These are phyloP conservation scores for Piscicola geometra DNA, from an alignment of 2,888 invertebrate species.

Conservation along the genomic window DNA sequence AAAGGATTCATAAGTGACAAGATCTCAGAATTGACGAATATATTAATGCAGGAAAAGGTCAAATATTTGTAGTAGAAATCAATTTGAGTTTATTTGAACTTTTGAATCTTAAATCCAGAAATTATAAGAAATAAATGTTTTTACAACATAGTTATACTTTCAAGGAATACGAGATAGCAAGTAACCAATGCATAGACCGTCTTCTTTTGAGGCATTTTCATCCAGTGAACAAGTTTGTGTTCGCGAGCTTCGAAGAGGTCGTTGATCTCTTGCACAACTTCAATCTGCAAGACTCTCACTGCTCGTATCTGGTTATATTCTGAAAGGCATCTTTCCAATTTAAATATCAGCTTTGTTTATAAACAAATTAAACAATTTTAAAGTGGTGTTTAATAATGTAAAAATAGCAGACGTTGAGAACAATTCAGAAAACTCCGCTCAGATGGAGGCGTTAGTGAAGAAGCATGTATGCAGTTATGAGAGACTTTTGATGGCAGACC, in stretches of 20 bases:
- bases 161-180: slow-evolving; percentile 16
- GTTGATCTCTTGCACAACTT: background rate
- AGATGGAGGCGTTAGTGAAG: background rate
- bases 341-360: too few species aligned
- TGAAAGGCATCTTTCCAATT: too few species aligned
- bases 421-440: too few species aligned
- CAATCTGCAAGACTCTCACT: background rate
- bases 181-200: slow-evolving; percentile 13
- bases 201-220: slow-evolving; percentile 11
- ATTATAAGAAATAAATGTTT: background rate
- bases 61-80: background rate
- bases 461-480: background rate
- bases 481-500: background rate
- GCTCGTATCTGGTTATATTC: too few species aligned
- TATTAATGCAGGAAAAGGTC: slow-evolving; percentile 10
- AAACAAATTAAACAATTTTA: too few species aligned
- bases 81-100: background rate
- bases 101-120: background rate
- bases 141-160: background rate
- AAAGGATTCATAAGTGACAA: slow-evolving; percentile 4
- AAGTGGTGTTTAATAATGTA: too few species aligned
- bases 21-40: slow-evolving; percentile 3
- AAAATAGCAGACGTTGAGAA: too few species aligned
- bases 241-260: background rate
- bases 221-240: background rate